Conservation (phyloP, 2,113 vertebrate genomes). For the Delphinus delphis region DNA sequence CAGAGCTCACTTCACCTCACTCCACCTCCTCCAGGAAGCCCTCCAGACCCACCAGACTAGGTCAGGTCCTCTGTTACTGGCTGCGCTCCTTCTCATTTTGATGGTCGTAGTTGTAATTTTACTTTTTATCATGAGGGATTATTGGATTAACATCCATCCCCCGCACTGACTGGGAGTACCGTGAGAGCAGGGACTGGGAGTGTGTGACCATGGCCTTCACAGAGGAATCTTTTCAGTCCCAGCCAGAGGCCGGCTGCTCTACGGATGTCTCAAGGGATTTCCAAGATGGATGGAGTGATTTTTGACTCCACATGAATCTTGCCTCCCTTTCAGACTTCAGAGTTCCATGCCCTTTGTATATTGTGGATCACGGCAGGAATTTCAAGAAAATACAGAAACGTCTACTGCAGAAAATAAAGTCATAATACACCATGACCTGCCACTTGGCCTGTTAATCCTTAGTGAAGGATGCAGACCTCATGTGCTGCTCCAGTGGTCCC, state of each 20-base stretch:
- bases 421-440: background rate
- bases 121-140: background rate
- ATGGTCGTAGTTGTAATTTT: background rate
- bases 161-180: background rate
- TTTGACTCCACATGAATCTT: background rate
- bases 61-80: background rate
- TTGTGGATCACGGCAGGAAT: background rate
- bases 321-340: background rate
- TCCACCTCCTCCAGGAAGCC: conserved; percentile 4
- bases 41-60: background rate
- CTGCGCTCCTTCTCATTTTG: background rate
- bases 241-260: background rate
- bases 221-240: background rate
- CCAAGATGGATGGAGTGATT: background rate
- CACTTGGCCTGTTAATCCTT: background rate
- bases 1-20: background rate
- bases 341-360: background rate
- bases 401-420: background rate
- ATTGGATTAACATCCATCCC: background rate
- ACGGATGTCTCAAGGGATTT: background rate
- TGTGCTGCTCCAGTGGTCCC: background rate
- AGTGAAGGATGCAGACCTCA: background rate
- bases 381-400: background rate
- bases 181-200: background rate
- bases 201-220: background rate